Percentiles rank a stretch among this genome's conserved stretches.
Conservation (phyloP, 2,113 vertebrate genomes). For the Reinhardtius hippoglossoides region DNA sequence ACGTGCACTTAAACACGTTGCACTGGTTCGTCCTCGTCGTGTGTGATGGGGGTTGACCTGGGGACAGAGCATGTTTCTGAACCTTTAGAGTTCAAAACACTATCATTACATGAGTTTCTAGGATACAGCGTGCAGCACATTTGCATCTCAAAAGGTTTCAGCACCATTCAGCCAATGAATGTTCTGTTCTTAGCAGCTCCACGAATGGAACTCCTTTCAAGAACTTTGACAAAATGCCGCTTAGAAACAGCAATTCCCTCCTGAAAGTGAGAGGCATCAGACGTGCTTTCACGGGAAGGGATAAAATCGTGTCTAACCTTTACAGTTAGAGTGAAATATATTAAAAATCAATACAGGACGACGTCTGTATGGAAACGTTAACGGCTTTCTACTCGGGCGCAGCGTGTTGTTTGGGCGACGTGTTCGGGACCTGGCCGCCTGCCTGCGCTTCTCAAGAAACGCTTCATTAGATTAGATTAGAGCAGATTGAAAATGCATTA, state of each 20-base stretch:
- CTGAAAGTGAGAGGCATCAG: constrained; percentile 20
- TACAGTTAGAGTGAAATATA: not conserved
- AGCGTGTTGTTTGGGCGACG: not conserved
- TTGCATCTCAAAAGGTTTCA: constrained; percentile 68
- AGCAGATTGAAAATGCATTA: constrained; percentile 18
- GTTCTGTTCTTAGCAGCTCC: constrained; percentile 47
- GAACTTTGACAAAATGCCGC: constrained; percentile 38
- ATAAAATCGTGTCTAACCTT: constrained; percentile 9
- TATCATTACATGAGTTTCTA: constrained; percentile 48
- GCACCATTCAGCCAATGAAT: constrained; percentile 63
- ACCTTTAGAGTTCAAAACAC: constrained; percentile 47
- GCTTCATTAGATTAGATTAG: constrained; percentile 30
- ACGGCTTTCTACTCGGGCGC: not conserved
- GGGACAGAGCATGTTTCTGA: constrained; percentile 49
- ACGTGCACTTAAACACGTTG: constrained; percentile 11
- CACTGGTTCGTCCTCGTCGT: constrained; percentile 6
- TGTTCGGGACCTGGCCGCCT: constrained; percentile 6
- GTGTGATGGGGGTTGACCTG: constrained; percentile 27
- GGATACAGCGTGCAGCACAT: constrained; percentile 46
- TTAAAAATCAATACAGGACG: not conserved
- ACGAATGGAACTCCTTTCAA: constrained; percentile 47
- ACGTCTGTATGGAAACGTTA: not conserved
- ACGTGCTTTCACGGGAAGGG: constrained; percentile 6
- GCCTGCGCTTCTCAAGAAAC: constrained; percentile 7
- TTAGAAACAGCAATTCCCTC: constrained; percentile 38